These are phyloP conservation scores for Pseudorhiza aurosa DNA, from an alignment of 30 jellyfish, hydroid and myxozoan genomes.

Conservation along the genomic window DNA sequence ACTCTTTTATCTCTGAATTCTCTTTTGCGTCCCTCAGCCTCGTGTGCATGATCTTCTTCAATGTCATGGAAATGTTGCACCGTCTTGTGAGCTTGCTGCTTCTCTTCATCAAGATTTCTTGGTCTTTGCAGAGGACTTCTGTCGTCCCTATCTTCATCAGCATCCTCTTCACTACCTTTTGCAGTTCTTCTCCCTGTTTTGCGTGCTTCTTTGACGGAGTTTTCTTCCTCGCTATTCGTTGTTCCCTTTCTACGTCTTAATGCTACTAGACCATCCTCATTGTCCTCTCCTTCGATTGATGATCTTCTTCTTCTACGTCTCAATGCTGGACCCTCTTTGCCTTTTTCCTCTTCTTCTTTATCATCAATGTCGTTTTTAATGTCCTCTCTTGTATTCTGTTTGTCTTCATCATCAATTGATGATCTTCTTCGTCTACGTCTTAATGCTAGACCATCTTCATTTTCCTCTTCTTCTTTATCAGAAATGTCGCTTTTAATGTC, in stretches of 20 bases:
- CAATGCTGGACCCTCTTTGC: not conserved
- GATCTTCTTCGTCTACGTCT: no score
- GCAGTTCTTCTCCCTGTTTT: not conserved
- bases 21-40: not conserved
- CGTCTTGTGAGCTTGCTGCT: not conserved
- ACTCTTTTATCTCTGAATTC: not conserved
- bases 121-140: not conserved
- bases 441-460: not conserved
- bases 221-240: no score
- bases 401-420: no score
- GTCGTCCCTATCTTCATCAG: not conserved
- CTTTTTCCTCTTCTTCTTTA: not conserved
- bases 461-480: not conserved
- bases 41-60: not conserved
- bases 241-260: no score
- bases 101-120: not conserved
- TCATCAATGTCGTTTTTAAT: not conserved
- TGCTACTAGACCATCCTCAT: no score
- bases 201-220: not conserved
- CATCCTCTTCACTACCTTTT: not conserved
- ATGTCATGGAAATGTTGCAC: not conserved
- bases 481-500: not conserved
- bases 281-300: no score
- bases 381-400: not conserved
- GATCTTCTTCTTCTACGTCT: no score